Conservation (phyloP, 2,113 vertebrate species). For the Notechis scutatus region DNA sequence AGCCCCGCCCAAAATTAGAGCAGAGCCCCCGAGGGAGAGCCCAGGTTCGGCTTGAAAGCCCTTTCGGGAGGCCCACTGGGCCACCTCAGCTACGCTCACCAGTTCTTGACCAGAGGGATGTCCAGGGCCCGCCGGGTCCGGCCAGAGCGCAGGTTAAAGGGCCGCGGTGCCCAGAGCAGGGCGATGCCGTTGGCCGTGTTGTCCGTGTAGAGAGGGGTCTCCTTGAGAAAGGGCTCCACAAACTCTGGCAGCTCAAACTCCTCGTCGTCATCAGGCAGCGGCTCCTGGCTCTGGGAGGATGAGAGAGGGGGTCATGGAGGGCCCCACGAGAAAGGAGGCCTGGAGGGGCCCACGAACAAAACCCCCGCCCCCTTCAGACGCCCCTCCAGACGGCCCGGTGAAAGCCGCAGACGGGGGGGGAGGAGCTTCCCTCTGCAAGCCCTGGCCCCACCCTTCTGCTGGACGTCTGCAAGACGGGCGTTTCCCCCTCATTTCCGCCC, state of each 20-base stretch:
- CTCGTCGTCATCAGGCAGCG: conserved; percentile 94
- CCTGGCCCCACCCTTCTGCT: not conserved
- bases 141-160: conserved; percentile 94
- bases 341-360: too few species aligned
- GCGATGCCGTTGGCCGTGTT: conserved; percentile 98
- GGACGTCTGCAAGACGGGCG: rapidly evolving
- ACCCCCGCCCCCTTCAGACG: too few species aligned
- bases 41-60: not conserved
- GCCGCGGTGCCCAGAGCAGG: conserved; percentile 94
- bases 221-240: conserved; percentile 95
- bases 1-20: not conserved
- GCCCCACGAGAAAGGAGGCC: not conserved
- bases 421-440: not conserved
- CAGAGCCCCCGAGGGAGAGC: not conserved
- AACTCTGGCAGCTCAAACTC: conserved; percentile 97
- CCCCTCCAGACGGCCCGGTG: not conserved
- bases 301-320: not conserved
- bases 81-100: conserved; percentile 68
- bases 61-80: not conserved
- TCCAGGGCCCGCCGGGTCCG: conserved; percentile 94
- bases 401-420: not conserved
- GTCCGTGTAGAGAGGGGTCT: conserved; percentile 94
- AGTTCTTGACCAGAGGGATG: conserved; percentile 97
- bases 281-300: conserved; percentile 87
- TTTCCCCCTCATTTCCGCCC: not conserved